These are phyloP conservation scores for Aradophagus sp. DNA, from an alignment of 1,140 invertebrate genomes.

Conservation along the genomic window DNA sequence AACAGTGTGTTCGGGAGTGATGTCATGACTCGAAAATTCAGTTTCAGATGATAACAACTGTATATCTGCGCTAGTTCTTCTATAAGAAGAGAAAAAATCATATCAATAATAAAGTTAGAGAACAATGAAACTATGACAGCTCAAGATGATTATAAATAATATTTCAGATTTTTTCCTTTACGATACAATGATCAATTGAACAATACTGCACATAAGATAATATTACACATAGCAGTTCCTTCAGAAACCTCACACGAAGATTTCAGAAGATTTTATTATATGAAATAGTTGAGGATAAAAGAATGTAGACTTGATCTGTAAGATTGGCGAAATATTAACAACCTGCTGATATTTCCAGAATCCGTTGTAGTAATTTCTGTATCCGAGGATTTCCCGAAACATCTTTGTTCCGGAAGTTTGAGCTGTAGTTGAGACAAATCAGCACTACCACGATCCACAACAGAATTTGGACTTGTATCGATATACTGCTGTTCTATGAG, in stretches of 20 bases:
- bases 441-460: conserved; percentile 61
- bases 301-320: no score
- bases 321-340: no score
- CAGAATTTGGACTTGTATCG: conserved; percentile 23
- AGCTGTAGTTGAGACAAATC: conserved; percentile 65
- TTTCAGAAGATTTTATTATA: no score
- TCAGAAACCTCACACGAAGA: no score
- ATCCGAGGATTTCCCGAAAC: conserved; percentile 54
- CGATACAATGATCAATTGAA: no score
- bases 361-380: conserved; percentile 61
- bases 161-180: no score
- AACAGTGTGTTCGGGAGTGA: conserved; percentile 71
- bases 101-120: neutral
- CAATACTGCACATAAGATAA: no score
- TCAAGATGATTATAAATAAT: no score
- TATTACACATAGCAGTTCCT: no score
- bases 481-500: conserved; percentile 55
- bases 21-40: conserved; percentile 71
- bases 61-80: conserved; percentile 67
- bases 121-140: neutral
- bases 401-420: conserved; percentile 63
- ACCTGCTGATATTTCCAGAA: conserved; percentile 63
- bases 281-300: no score
- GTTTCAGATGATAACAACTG: conserved; percentile 69
- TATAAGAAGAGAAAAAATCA: no score